Percentiles rank a stretch among this genome's conserved stretches.
Conservation (phyloP, 2,797 vertebrate genomes). For the Parauchenoglanis punctatus region DNA sequence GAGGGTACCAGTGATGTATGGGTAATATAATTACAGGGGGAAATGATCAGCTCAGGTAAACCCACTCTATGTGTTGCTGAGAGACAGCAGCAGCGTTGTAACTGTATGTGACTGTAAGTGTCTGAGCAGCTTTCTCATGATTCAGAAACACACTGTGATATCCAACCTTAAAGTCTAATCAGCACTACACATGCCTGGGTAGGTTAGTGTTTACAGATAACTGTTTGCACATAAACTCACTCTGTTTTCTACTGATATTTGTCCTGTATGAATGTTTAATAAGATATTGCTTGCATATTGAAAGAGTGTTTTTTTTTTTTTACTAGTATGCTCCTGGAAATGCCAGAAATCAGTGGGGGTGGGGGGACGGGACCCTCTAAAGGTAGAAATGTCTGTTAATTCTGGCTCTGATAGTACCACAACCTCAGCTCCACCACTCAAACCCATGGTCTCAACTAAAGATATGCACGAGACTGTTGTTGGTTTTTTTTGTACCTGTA, state of each 20-base stretch:
- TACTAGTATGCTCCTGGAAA: neutral
- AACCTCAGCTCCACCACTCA: neutral
- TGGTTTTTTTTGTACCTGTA: neutral
- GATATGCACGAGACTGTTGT: neutral
- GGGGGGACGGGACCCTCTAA: neutral
- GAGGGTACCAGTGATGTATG: constrained; percentile 54
- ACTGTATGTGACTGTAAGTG: constrained; percentile 53
- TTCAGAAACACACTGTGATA: constrained; percentile 57
- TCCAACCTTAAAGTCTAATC: constrained; percentile 28
- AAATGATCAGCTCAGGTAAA: constrained; percentile 66
- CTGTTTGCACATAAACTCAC: neutral
- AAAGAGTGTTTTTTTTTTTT: neutral
- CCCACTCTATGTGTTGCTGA: constrained; percentile 1
- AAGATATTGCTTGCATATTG: neutral
- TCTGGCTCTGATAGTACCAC: neutral
- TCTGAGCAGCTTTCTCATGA: constrained; percentile 41
- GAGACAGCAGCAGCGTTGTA: constrained; percentile 51
- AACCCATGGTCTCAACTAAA: neutral
- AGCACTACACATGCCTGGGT: constrained; percentile 38
- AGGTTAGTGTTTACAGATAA: constrained; percentile 41
- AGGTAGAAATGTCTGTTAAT: neutral
- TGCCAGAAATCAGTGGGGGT: neutral
- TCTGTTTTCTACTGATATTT: constrained; percentile 1
- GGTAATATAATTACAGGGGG: constrained; percentile 67
- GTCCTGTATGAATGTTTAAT: neutral